Evolutionary conservation across 1,140 invertebrate species (phyloP).

Genomic region (Dendroctonus ponderosae): DNA sequence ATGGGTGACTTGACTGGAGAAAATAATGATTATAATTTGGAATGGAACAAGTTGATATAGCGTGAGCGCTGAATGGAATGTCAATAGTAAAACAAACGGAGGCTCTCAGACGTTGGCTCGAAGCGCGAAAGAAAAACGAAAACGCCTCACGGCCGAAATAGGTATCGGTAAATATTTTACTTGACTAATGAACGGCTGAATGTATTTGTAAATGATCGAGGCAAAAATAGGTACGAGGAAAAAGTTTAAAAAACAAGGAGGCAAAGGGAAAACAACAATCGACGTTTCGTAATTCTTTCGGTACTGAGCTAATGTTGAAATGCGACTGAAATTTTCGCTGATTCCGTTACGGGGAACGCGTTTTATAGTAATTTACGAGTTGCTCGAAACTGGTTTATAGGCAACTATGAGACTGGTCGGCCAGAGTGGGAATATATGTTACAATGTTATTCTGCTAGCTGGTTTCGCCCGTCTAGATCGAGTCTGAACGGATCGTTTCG

Average conservation of each 20-base stretch:
- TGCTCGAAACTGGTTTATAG: no score
- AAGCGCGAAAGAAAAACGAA: constrained; percentile 7
- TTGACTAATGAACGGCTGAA: constrained; percentile 14
- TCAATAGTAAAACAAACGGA: neutral
- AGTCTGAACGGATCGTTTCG: neutral
- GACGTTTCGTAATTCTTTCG: neutral
- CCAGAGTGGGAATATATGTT: no score
- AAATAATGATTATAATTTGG: neutral
- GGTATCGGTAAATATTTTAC: constrained; percentile 22
- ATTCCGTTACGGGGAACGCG: no score
- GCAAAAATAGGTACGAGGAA: constrained; percentile 19
- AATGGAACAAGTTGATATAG: neutral
- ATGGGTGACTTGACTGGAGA: neutral
- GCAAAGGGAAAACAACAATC: constrained; percentile 7
- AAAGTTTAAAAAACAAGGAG: constrained; percentile 2
- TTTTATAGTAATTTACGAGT: no score
- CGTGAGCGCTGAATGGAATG: neutral
- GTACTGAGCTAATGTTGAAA: no score
- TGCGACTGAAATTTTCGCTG: neutral
- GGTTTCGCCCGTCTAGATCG: neutral
- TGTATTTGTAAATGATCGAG: constrained; percentile 19
- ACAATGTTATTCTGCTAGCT: no score
- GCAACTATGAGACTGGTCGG: no score
- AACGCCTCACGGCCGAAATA: constrained; percentile 11
- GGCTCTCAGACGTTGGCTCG: neutral